Evolutionary conservation across 2,113 vertebrate genomes (phyloP), one percentile per base, ranked within the genome.

Genomic region (Pseudorectes ferrugineus): DNA sequence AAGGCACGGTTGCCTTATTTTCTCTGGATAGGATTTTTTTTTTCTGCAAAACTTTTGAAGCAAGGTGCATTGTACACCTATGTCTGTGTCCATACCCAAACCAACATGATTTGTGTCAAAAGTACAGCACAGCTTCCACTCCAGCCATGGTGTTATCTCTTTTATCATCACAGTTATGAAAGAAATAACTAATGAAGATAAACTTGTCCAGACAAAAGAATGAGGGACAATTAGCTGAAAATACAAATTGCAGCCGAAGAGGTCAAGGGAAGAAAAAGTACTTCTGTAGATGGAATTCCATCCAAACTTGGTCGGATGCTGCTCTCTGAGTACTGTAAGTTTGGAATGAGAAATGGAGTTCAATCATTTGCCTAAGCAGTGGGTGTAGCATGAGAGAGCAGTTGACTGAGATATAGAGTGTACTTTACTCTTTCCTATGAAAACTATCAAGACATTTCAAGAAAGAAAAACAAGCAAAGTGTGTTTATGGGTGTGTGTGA

Each of bases 1-100:
- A 51, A 40, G 29, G 26, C 36, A 40, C 0, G 0, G 2, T 72
- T 85, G 10, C 15, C 31, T 61, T 68, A 12, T 42, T 89, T 71
- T 71, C 12, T 45, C 16, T 43, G 22, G 3, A 18, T 22, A 63
- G 7, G 11, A 8, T 7, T 33, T 57, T 36, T 54, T 54, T 84
- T 65, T 58, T 16, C 36, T 40, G 21, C 16, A 22, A 20, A 82
- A 63, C 6, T 66, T 73, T 5, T 74, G 6, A 43, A 68, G 14
- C 42, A 35, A 0, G 21, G 2, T 65, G 21, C 26, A 11, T 16
- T 49, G 12, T 54, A 22, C 13, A 15, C 5, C 11, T 61, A 6
- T 79, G 20, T 59, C 26, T 40, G 42, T 62, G 24, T 63, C 74
- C 2, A 6, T 38, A 45, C 16, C 22, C 63, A 59, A 65, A 45